phyloP scores from a whole-genome alignment of 2,797 vertebrate species.

The Parauchenoglanis ngamensis region DNA sequence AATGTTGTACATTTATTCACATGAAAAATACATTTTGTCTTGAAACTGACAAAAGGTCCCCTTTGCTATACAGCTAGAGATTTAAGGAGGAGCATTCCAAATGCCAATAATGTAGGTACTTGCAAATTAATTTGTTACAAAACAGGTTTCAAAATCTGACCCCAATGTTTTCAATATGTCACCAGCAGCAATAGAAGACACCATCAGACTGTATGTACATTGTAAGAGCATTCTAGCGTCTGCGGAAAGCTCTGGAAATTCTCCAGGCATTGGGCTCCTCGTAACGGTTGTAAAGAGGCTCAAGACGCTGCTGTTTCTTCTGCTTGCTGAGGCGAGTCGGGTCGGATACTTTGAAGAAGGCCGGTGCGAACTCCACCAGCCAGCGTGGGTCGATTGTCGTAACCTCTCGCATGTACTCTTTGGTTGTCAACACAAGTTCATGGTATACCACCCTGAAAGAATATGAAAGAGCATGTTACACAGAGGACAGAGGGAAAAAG shows the following conservation, averaged over 20 bases:
- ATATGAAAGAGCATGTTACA: background rate
- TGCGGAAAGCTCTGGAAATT: constrained; percentile 93
- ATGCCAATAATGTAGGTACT: background rate
- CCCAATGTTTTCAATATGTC: background rate
- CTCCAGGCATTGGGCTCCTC: constrained; percentile 98
- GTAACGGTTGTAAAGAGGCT: constrained; percentile 96
- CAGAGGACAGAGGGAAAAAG: background rate
- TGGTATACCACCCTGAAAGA: constrained; percentile 94
- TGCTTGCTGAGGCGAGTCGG: constrained; percentile 98
- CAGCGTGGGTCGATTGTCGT: constrained; percentile 97
- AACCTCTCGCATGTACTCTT: constrained; percentile 98
- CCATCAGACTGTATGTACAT: background rate
- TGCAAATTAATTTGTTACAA: background rate
- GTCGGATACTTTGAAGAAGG: constrained; percentile 98
- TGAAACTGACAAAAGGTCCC: background rate
- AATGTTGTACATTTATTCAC: background rate
- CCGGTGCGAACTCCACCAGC: constrained; percentile 95
- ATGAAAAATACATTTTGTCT: background rate
- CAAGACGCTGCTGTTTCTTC: constrained; percentile 96
- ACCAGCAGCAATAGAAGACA: background rate
- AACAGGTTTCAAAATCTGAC: background rate
- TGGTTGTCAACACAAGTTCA: constrained; percentile 95
- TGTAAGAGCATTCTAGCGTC: constrained; percentile 73
- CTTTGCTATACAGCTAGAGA: background rate
- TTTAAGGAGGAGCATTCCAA: constrained; percentile 3